Evolutionary conservation across 2,888 invertebrate species (phyloP), one percentile per base, ranked within the genome.

Genomic region (Lepidocyrtoides sp.): DNA sequence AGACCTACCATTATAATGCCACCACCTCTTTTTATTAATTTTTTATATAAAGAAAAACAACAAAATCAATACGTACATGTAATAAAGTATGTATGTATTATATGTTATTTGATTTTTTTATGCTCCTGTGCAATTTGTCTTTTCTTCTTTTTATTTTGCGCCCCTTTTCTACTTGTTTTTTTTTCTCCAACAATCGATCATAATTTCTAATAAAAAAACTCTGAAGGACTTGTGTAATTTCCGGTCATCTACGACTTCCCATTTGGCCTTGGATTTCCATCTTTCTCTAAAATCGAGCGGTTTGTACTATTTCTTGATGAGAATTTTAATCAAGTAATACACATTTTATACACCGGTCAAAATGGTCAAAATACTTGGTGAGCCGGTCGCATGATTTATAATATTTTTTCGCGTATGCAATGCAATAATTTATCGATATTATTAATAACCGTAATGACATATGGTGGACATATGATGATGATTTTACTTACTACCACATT

Each of bases 171-270:
- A 63, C 12, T 12, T 29, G n/a, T n/a, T n/a, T n/a, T n/a, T 57
- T 57, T 57, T 26, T 57, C 57, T 63, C 60, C 29, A 63, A 63
- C 60, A 63, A 60, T 29, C 54, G n/a, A n/a, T n/a, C n/a, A n/a
- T n/a, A n/a, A n/a, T n/a, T n/a, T 63, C 26, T 57, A 57, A 20
- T 57, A 10, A 23, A 29, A 23, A 63, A 23, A 23, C 57, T 44
- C 51, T 7, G 51, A 51, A 51, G 60, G 60, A 63, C 29, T 29
- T 29, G 48, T 26, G 1, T 29, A 63, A 23, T 63, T 63, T 69
- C 17, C 2, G 66, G 66, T n/a, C 66, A 69, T 69, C 66, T 69
- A 17, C 66, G 36, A 36, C 66, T 69, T 69, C 66, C 66, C 66
- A n/a, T 17, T 1, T 17, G 66, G 36, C 66, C 36, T 69, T 69